Evolutionary conservation across 2,888 invertebrate species (phyloP).

Genomic region (Ornithoptera priamus): DNA sequence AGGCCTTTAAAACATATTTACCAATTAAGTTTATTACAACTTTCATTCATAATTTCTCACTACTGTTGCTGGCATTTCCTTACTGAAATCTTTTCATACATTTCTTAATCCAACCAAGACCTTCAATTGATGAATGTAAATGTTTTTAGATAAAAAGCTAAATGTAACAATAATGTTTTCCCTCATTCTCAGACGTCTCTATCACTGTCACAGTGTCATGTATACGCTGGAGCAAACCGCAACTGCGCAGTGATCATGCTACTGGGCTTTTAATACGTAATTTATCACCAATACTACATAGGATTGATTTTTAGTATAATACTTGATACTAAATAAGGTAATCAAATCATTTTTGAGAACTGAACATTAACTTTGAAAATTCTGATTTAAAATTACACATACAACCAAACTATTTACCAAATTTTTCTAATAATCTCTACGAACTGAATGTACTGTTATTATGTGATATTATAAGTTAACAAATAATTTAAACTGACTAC

Average conservation of each 20-base stretch:
- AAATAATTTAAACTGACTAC: no score
- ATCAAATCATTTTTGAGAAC: no score
- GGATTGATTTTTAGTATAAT: no score
- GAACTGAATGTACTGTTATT: no score
- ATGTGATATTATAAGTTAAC: no score
- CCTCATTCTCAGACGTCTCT: conserved; percentile 1
- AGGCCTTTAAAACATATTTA: no score
- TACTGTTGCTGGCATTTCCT: neutral
- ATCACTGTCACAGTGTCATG: conserved; percentile 26
- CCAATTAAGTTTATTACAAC: no score
- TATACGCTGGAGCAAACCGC: conserved; percentile 28
- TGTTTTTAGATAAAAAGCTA: neutral
- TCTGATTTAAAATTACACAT: no score
- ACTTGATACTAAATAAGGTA: no score
- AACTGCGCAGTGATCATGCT: conserved; percentile 28
- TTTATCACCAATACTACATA: conserved; percentile 1
- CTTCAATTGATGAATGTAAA: neutral
- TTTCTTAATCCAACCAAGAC: neutral
- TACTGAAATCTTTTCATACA: neutral
- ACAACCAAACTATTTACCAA: no score
- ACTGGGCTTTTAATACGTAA: conserved; percentile 30
- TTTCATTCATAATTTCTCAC: neutral
- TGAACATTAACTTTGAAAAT: no score
- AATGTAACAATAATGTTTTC: conserved; percentile 3
- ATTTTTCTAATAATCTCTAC: no score